Evolutionary conservation across 2,888 invertebrate genomes (phyloP).

Genomic region (Calliscelio sp.): DNA sequence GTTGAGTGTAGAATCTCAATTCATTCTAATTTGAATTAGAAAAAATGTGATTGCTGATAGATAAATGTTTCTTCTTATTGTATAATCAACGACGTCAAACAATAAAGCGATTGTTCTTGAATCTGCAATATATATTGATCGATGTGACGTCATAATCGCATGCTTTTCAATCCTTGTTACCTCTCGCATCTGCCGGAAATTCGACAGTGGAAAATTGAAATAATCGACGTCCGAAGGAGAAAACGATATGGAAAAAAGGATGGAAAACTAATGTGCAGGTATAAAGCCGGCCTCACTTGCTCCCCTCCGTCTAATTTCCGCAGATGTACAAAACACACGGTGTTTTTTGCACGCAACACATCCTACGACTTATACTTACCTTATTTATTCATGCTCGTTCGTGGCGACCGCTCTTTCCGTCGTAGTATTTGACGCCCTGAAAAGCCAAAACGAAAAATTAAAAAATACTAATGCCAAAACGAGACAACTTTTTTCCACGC

Average conservation of each 20-base stretch:
- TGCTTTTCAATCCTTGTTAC: slow-evolving; percentile 14
- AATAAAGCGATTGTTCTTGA: too few relatives aligned
- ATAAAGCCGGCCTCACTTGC: not conserved
- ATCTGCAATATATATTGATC: slow-evolving; percentile 32
- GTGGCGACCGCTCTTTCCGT: slow-evolving; percentile 51
- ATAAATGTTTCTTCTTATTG: too few relatives aligned
- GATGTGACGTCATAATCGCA: slow-evolving; percentile 33
- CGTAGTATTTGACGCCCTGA: slow-evolving; percentile 48
- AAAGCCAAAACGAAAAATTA: too few relatives aligned
- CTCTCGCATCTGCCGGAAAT: slow-evolving; percentile 32
- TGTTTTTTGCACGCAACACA: slow-evolving; percentile 64
- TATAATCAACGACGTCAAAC: too few relatives aligned
- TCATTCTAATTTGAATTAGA: too few relatives aligned
- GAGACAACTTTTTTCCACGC: too few relatives aligned
- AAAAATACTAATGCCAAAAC: too few relatives aligned
- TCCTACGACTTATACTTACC: slow-evolving; percentile 48
- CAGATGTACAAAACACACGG: slow-evolving; percentile 56
- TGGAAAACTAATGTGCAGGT: slow-evolving; percentile 1
- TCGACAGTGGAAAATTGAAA: slow-evolving; percentile 24
- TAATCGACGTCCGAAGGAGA: not conserved
- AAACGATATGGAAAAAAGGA: slow-evolving; percentile 6
- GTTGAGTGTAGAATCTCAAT: too few relatives aligned
- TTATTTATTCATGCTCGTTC: slow-evolving; percentile 64
- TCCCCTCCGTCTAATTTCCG: slow-evolving; percentile 49
- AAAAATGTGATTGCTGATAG: too few relatives aligned